Conservation (phyloP, 1,140 invertebrate genomes). For the Prorops nasuta region DNA sequence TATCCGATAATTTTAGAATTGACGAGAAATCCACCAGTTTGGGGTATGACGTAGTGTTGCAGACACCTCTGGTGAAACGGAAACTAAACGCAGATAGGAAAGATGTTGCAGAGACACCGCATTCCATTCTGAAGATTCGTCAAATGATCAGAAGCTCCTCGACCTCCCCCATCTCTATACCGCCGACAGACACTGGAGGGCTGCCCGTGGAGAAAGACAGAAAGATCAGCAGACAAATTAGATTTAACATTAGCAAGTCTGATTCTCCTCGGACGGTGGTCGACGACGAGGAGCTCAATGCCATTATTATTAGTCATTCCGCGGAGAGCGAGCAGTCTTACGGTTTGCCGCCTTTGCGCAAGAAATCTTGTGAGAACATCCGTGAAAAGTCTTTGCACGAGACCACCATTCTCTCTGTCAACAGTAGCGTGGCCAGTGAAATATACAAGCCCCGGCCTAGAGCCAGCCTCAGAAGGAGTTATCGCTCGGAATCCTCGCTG, state of each 20-base stretch:
- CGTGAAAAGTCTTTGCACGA: conserved; percentile 20
- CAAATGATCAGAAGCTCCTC: conserved; percentile 40
- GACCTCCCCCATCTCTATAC: conserved; percentile 18
- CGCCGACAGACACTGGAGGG: not conserved
- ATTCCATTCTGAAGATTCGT: conserved; percentile 51
- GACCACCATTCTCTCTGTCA: conserved; percentile 23
- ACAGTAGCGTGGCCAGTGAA: conserved; percentile 17
- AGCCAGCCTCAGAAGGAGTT: conserved; percentile 40
- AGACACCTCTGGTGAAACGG: conserved; percentile 45
- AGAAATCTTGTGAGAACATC: too few species aligned
- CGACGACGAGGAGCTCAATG: not conserved
- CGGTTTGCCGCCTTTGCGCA: conserved; percentile 20
- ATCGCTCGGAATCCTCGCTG: conserved; percentile 4
- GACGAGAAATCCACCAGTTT: not conserved
- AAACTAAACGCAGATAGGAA: conserved; percentile 19
- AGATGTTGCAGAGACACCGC: conserved; percentile 35
- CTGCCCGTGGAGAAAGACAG: conserved; percentile 14
- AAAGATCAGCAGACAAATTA: conserved; percentile 32
- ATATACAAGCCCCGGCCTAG: conserved; percentile 34
- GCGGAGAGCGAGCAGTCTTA: conserved; percentile 5
- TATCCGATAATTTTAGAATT: conserved; percentile 7
- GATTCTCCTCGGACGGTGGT: conserved; percentile 6
- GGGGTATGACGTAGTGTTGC: conserved; percentile 25
- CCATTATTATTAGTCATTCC: too few species aligned
- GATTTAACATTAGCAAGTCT: conserved; percentile 31